Base-by-base conservation (phyloP, 2,888 invertebrate genomes). In the Platypus cylindrus region DNA sequence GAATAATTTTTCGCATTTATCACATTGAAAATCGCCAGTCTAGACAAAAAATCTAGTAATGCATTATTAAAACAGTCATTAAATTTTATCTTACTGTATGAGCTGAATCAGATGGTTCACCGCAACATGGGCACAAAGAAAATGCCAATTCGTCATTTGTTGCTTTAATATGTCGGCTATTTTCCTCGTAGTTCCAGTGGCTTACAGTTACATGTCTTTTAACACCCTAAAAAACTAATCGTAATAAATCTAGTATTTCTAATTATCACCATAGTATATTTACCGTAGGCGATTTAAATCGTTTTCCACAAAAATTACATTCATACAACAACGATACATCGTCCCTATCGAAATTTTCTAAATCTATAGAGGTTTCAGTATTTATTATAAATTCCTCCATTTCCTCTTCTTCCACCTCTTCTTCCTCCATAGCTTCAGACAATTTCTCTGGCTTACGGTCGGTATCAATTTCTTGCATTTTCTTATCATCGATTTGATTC, bases 1-100 rank as follows among this genome's bases (percentile, higher is more conserved):
- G 52, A 85, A 87, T 3, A 76, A 71, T 53, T 84, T 80, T 8
- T 71, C 68, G 50, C 87, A 89, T 45, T 73, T 55, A 1, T 55
- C 50, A 50, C 75, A 75, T 42, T 66, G 62, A 47, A 62, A 65
- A 30, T 68, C 62, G 4, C 73, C 73, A n/a, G 55, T 55, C 67
- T 67, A 41, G 16, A 35, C 25, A 34, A 49, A 36, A 30, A 31
- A 30, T 33, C n/a, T 17, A 25, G 16, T 28, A 24, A 11, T 27
- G 12, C 9, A 24, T 34, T 17, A 13, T 17, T 36, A 12, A 17
- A 25, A 25, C 28, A 16, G 5, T 13, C 3, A 20, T 20, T 20
- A 20, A 7, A 9, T 20, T 7, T 20, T 20, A 26, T 33, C 34
- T 30, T 52, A 70, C 70, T 29, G 58, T 62, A 46, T 72, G 72